Evolutionary conservation across 2,797 vertebrate genomes (phyloP), one percentile per base, ranked within the genome.

Genomic region (Adrianichthys oophorus): DNA sequence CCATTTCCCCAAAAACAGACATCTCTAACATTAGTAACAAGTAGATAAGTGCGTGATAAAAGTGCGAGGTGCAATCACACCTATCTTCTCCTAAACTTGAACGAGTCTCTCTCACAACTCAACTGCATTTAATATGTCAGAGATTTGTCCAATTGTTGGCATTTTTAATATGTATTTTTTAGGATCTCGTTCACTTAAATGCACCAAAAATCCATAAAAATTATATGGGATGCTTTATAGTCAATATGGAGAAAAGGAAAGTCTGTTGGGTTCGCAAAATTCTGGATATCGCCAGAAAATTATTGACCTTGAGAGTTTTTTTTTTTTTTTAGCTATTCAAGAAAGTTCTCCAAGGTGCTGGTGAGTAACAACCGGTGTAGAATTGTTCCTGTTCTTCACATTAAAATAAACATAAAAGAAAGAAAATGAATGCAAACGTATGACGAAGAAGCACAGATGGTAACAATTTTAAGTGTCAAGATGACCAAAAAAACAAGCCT

Each of bases 21-120:
- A 41, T 21, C 58, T 67, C 52, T 65, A 52, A 78, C 56, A 57
- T 55, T 42, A 62, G 46, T 32, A 54, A 76, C 51, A 65, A 80
- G 48, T 21, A 48, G 56, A 52, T 24, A 18, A 52, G 49, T 48
- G 52, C 62, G 55, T 37, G 32, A 37, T 37, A 37, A 64, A 37
- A 53, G 37, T 8, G 12, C 17, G 23, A 26, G 17, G 55, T 48
- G 62, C 10, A 41, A 70, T 76, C 71, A 69, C 61, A 59, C 70
- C 51, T 57, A 15, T 51, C 47, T 57, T 23, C 18, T 44, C 48
- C 15, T 41, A 70, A 37, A 52, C 63, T 54, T 70, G 56, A 76
- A 48, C 18, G 4, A 41, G 24, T 47, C 32, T 12, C 21, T 54
- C 23, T 41, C 16, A 15, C 19, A 26, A 52, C 8, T 41, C n/a